Conservation (phyloP, 1,140 invertebrate species). For the Lepidurus arcticus region DNA sequence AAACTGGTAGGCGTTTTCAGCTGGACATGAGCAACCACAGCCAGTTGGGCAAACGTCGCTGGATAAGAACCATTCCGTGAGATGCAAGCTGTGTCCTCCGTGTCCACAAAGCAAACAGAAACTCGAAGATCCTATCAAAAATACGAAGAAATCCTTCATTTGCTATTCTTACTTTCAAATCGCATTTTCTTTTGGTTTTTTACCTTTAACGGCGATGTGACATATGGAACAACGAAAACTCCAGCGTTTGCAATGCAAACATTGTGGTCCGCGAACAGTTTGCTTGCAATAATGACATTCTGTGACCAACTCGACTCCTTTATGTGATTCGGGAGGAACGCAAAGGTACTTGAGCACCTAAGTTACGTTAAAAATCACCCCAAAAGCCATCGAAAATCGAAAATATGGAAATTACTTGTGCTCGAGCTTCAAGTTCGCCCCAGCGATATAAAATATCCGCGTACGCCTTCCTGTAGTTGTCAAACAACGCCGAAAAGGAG, state of each 20-base stretch:
- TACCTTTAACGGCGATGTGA: slow-evolving; percentile 73
- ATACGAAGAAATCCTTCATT: slow-evolving; percentile 28
- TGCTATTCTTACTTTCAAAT: not conserved
- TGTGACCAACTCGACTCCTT: slow-evolving; percentile 67
- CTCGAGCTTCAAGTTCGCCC: slow-evolving; percentile 72
- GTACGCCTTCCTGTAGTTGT: slow-evolving; percentile 79
- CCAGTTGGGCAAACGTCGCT: slow-evolving; percentile 66
- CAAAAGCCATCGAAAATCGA: not conserved
- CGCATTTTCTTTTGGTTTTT: not conserved
- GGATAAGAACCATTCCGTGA: slow-evolving; percentile 69
- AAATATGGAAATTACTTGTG: slow-evolving; percentile 50
- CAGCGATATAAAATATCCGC: slow-evolving; percentile 80
- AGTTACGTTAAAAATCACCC: slow-evolving; percentile 30
- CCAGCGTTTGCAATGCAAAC: slow-evolving; percentile 62
- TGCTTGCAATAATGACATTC: slow-evolving; percentile 65
- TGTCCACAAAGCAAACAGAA: slow-evolving; percentile 82
- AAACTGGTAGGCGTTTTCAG: slow-evolving; percentile 47
- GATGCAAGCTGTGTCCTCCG: slow-evolving; percentile 78
- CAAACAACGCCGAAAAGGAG: slow-evolving; percentile 59
- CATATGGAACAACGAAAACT: slow-evolving; percentile 75
- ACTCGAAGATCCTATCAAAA: slow-evolving; percentile 57
- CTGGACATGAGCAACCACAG: slow-evolving; percentile 81
- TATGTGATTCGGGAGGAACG: slow-evolving; percentile 52
- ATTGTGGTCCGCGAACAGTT: slow-evolving; percentile 49
- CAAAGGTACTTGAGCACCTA: slow-evolving; percentile 72